Conservation (phyloP, 2,888 invertebrate species). For the Papilio gigon region DNA sequence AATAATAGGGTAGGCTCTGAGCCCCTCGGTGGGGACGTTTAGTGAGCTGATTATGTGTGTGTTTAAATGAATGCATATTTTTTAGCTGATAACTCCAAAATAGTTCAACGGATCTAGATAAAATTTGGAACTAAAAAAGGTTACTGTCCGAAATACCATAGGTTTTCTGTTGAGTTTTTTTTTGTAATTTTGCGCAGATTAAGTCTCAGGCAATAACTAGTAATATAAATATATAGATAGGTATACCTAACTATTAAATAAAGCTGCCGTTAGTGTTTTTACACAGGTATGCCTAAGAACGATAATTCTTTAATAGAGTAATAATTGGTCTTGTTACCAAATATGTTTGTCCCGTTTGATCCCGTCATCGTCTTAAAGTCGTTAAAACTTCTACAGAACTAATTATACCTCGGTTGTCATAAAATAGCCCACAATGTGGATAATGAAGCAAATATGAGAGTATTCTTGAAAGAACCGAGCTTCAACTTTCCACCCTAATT, state of each 20-base stretch:
- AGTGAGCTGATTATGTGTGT: too few species aligned
- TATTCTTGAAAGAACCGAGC: slow-evolving; percentile 7
- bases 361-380: background rate
- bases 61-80: too few species aligned
- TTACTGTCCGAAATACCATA: too few species aligned
- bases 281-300: too few species aligned
- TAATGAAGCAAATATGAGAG: slow-evolving; percentile 7
- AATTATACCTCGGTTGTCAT: background rate
- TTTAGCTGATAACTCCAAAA: too few species aligned
- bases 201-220: background rate
- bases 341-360: background rate
- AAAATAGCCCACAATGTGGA: background rate
- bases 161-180: too few species aligned
- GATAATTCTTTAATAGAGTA: background rate
- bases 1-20: too few species aligned
- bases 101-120: too few species aligned
- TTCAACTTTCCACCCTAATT: slow-evolving; percentile 24
- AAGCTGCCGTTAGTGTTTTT: too few species aligned
- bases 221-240: background rate
- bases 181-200: too few species aligned
- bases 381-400: slow-evolving; percentile 11
- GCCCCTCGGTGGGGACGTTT: too few species aligned
- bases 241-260: background rate
- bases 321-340: background rate
- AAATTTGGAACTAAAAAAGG: too few species aligned